Percentiles rank a stretch among this genome's conserved stretches.
Conservation (phyloP, 2,113 vertebrate genomes). For the Orientallactaga bullata region DNA sequence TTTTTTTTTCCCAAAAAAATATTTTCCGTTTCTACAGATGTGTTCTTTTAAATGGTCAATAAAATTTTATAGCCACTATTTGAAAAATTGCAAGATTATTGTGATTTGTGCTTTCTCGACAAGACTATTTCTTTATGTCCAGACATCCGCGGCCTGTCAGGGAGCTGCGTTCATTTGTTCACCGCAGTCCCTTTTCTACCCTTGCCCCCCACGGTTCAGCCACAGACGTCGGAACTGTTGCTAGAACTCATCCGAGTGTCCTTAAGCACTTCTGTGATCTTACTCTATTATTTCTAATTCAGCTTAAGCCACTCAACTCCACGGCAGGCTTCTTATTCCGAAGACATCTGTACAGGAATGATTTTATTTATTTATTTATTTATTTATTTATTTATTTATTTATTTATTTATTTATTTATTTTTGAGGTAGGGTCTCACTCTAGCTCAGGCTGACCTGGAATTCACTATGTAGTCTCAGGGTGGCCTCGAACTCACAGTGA, state of each 20-base stretch:
- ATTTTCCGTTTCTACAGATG: constrained; percentile 77
- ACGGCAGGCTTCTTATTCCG: background rate
- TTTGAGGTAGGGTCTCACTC: no score
- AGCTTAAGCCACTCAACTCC: background rate
- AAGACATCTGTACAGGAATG: background rate
- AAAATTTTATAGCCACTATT: constrained; percentile 83
- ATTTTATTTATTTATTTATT: no score
- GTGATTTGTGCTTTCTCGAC: constrained; percentile 75
- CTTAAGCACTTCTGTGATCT: constrained; percentile 22
- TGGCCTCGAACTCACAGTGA: no score
- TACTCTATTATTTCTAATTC: constrained; percentile 28
- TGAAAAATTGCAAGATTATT: constrained; percentile 78
- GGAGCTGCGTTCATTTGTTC: background rate
- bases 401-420: no score
- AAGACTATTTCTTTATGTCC: constrained; percentile 61
- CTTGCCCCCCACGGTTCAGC: constrained; percentile 11
- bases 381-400: no score
- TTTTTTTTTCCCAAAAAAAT: constrained; percentile 49
- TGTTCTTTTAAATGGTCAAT: constrained; percentile 81
- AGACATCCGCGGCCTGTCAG: background rate
- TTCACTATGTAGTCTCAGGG: no score
- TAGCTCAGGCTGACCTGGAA: no score
- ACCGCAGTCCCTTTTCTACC: background rate
- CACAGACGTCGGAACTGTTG: constrained; percentile 16
- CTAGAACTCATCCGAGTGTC: background rate